Base-by-base conservation (phyloP, 2,113 vertebrate species). In the Cairina moschata region DNA sequence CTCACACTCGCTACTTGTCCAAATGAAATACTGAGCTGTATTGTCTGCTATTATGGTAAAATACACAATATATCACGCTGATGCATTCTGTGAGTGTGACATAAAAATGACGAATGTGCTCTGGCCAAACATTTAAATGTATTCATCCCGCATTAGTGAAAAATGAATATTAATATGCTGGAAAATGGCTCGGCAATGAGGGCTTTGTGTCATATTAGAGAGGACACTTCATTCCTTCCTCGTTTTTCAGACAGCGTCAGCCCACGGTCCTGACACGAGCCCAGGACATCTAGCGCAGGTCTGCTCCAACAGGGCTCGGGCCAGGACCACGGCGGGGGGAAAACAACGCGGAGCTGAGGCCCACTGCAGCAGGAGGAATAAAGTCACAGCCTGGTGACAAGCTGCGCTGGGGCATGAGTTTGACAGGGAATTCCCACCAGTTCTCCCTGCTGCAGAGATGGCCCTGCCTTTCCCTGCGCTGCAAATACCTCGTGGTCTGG, bases 81-180 rank as follows among this genome's bases (percentile, higher is more conserved):
- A 96, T 83, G 65, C 88, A 93, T 96, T 84, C 86, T 86, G 29
- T 66, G 77, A 86, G 77, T 44, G 58, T 91, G 92, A 88, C 79
- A 95, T 91, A 94, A 94, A 97, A 95, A 95, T 89, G 92, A 96
- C 77, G 9, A 66, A 96, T 93, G 78, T 56, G 85, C 67, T 94
- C 95, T 91, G 91, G 85, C 62, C 80, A 73, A 90, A 92, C 73
- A 94, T 67, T 46, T 87, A 90, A 97, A 97, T 94, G 90, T 97
- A 97, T 97, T 95, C 97, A 96, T 80, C 92, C 86, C 1, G 5
- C 90, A 96, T 96, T 97, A 96, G 96, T 82, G 88, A 79, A 93
- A 96, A 97, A 97, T 96, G 95, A 97, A 96, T 97, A 97, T 97
- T 97, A 97, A 97, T 97, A 95, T 0, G 3, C 84, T 83, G 78